phyloP scores from a whole-genome alignment of 1,140 invertebrate species.

The Episyrphus balteatus region DNA sequence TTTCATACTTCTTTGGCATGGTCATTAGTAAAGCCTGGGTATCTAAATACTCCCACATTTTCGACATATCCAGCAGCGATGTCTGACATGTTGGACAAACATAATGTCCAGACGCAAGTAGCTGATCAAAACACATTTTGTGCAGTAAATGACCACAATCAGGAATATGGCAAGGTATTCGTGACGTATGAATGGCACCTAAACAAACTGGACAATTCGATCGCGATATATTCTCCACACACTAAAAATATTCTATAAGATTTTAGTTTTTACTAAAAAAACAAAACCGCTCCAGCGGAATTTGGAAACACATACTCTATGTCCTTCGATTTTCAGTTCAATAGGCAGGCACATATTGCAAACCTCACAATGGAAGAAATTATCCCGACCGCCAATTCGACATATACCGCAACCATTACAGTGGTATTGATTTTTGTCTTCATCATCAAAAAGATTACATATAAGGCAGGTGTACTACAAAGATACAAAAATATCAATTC shows the following conservation, averaged over 20 bases:
- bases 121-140: slow-evolving; percentile 66
- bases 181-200: slow-evolving; percentile 79
- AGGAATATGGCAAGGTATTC: slow-evolving; percentile 75
- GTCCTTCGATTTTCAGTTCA: slow-evolving; percentile 58
- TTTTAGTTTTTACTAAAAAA: not conserved
- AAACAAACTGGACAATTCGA: slow-evolving; percentile 78
- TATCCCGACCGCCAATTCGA: slow-evolving; percentile 69
- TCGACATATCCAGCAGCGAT: slow-evolving; percentile 72
- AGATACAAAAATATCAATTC: slow-evolving; percentile 7
- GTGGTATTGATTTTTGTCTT: slow-evolving; percentile 80
- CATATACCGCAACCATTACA: slow-evolving; percentile 82
- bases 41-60: slow-evolving; percentile 71
- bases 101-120: slow-evolving; percentile 60
- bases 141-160: slow-evolving; percentile 77
- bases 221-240: slow-evolving; percentile 75
- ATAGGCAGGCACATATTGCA: slow-evolving; percentile 81
- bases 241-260: slow-evolving; percentile 43
- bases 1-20: slow-evolving; percentile 69
- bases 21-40: slow-evolving; percentile 65
- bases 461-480: slow-evolving; percentile 71
- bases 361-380: slow-evolving; percentile 76
- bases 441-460: slow-evolving; percentile 82
- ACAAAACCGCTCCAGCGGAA: not conserved
- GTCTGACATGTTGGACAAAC: slow-evolving; percentile 78
- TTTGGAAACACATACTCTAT: slow-evolving; percentile 50